Conservation (phyloP, 2,888 invertebrate species). For the Parapristionchus giblindavisi region DNA sequence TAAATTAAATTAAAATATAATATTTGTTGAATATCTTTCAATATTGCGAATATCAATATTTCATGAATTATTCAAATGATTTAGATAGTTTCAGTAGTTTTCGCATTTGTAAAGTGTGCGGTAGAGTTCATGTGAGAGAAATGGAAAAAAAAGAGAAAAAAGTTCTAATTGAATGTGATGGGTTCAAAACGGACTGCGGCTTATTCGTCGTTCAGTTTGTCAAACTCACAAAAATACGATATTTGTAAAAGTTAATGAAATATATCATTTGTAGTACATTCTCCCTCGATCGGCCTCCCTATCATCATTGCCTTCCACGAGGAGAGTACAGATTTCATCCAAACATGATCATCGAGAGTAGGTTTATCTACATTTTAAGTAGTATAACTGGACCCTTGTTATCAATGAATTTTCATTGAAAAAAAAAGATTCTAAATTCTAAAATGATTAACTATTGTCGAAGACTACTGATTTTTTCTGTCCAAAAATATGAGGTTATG, state of each 20-base stretch:
- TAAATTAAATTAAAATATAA: neutral
- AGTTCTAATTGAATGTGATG: too few species aligned
- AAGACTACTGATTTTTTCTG: neutral
- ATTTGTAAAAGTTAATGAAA: too few species aligned
- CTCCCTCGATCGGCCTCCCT: constrained; percentile 28
- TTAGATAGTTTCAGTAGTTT: too few species aligned
- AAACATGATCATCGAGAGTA: constrained; percentile 29
- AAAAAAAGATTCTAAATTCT: neutral
- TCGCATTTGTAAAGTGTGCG: too few species aligned
- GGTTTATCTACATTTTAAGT: constrained; percentile 1
- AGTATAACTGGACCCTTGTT: neutral
- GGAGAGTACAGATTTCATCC: constrained; percentile 23
- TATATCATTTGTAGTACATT: constrained; percentile 17
- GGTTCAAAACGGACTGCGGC: too few species aligned
- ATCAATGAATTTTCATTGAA: neutral
- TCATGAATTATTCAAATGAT: too few species aligned
- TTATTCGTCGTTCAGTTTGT: too few species aligned
- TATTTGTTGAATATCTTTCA: too few species aligned
- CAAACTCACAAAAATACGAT: too few species aligned
- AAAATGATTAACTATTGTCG: neutral
- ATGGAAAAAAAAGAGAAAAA: too few species aligned
- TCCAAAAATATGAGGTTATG: neutral
- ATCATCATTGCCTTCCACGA: constrained; percentile 3
- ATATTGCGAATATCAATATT: too few species aligned
- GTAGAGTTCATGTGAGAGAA: too few species aligned